Conservation (phyloP, 1,140 invertebrate species). For the Microplitis demolitor region DNA sequence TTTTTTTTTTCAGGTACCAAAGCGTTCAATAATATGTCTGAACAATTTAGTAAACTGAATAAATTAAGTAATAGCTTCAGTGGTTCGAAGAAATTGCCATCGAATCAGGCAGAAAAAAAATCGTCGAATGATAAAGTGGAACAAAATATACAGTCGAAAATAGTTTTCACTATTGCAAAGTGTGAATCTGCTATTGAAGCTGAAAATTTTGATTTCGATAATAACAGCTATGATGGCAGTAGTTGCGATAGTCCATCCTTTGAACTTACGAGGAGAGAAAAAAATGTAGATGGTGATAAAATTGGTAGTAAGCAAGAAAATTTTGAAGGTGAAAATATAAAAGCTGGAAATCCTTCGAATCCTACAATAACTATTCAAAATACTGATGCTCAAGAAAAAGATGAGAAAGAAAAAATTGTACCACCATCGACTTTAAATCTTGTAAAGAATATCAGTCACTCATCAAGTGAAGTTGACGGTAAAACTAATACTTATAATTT, state of each 20-base stretch:
- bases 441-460: conserved; percentile 70
- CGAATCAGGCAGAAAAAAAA: conserved; percentile 44
- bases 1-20: conserved; percentile 68
- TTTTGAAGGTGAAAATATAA: conserved; percentile 25
- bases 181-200: not conserved
- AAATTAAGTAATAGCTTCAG: conserved; percentile 74
- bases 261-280: not conserved
- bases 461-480: conserved; percentile 68
- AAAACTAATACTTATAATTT: conserved; percentile 15
- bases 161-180: not conserved
- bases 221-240: not conserved
- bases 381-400: conserved; percentile 34
- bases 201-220: not conserved
- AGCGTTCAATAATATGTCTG: conserved; percentile 81
- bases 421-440: conserved; percentile 64
- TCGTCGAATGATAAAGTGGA: conserved; percentile 58
- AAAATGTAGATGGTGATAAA: conserved; percentile 1
- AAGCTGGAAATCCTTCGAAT: conserved; percentile 47
- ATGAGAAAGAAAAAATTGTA: conserved; percentile 53
- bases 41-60: conserved; percentile 83
- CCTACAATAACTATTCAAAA: conserved; percentile 70
- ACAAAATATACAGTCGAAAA: not conserved
- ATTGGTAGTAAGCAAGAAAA: conserved; percentile 9
- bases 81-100: conserved; percentile 50
- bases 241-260: not conserved